A percentile compares a stretch with the other conserved stretches of the same genome.
These are phyloP conservation scores for Gryon sp. DNA, from an alignment of 1,140 invertebrate species.

Conservation along the genomic window DNA sequence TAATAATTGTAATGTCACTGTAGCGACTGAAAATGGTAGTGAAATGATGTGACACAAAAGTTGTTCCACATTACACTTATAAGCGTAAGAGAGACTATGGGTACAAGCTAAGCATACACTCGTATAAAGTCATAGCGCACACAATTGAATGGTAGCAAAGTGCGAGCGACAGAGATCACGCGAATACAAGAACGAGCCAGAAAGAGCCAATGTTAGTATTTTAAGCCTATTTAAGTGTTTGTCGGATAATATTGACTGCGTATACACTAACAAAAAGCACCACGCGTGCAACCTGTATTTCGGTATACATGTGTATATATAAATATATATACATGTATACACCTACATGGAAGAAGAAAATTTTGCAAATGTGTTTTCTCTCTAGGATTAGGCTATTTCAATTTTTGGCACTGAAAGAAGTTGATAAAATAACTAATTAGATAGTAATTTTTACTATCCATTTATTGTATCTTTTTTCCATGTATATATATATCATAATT, in stretches of 20 bases:
- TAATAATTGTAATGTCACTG: neutral
- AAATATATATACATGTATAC: too few relatives aligned
- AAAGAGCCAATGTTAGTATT: slow-evolving; percentile 74
- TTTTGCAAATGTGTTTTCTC: too few relatives aligned
- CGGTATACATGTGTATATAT: slow-evolving; percentile 26
- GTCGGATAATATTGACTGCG: slow-evolving; percentile 80
- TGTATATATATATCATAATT: too few relatives aligned
- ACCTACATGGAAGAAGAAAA: too few relatives aligned
- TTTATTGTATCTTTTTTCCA: too few relatives aligned
- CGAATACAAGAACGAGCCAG: slow-evolving; percentile 18
- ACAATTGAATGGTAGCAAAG: slow-evolving; percentile 73
- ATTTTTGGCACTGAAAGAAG: too few relatives aligned
- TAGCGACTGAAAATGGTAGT: slow-evolving; percentile 12
- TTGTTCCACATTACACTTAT: slow-evolving; percentile 42
- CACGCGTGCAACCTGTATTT: slow-evolving; percentile 65
- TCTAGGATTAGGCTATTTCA: too few relatives aligned
- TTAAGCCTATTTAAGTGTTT: slow-evolving; percentile 80
- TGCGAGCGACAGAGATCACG: slow-evolving; percentile 64
- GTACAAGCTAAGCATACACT: slow-evolving; percentile 73
- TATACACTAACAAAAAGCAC: slow-evolving; percentile 74
- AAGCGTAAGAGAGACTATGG: slow-evolving; percentile 53
- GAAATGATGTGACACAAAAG: slow-evolving; percentile 22
- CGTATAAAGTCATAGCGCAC: slow-evolving; percentile 74
- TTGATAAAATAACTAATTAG: too few relatives aligned
- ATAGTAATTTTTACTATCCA: too few relatives aligned